Base-by-base conservation (phyloP, 2,113 vertebrate genomes). In the Aix galericulata region DNA sequence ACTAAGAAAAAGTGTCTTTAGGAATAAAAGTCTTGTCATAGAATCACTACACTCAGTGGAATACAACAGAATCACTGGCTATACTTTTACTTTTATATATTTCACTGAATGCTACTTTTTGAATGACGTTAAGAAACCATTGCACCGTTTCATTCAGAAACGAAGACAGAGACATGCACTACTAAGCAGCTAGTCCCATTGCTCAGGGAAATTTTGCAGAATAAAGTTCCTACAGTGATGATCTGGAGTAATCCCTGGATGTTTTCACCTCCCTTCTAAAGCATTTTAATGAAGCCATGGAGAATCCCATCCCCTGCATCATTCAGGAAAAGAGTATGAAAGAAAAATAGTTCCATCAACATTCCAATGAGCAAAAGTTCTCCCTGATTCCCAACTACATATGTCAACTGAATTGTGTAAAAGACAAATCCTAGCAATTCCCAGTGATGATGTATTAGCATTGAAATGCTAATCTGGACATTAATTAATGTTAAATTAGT, bases 401-500 rank as follows among this genome's bases (percentile, higher is more conserved):
- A 4, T 36, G 18, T 34, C 53, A 95, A 77, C 13, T 56, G 64
- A 79, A 88, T 17, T 53, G 55, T 53, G 29, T 56, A 67, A 92
- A 87, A 82, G 48, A 31, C 89, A 88, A 83, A 92, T 75, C 73
- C 78, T 79, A 90, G 32, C 78, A 96, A 97, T 94, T 96, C 92
- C 96, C 94, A 94, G 7, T 34, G 91, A 66, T 9, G 1, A 75
- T 75, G 59, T 80, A 95, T 78, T 86, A 96, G 84, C 94, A 92
- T 34, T 84, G 85, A 95, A 96, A 96, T 95, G 92, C 76, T 95
- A 91, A 97, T 93, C 79, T 96, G 95, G 86, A 89, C 69, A 71
- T 88, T 91, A 95, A 95, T 92, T 96, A 90, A 92, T 88, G 79
- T 79, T 75, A 94, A 92, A 94, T 96, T 96, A 87, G 91, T 93